These are phyloP conservation scores for Odontomachus brunneus DNA, from an alignment of 1,140 invertebrate genomes.

Conservation along the genomic window DNA sequence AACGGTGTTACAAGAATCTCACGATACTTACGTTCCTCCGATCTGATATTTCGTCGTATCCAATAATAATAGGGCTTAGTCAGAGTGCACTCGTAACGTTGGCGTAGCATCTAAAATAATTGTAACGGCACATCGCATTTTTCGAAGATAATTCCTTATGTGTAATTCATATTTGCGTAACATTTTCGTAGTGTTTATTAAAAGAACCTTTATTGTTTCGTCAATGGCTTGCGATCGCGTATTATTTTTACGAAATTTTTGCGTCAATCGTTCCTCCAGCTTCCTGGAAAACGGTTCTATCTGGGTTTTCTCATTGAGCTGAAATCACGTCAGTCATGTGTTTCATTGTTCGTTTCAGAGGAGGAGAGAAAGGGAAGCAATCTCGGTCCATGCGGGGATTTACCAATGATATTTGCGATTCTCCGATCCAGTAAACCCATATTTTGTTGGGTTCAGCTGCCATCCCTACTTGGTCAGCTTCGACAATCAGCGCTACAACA, in stretches of 20 bases:
- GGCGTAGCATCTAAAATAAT: constrained; percentile 71
- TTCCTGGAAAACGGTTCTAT: constrained; percentile 70
- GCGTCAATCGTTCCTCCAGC: constrained; percentile 64
- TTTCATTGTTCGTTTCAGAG: constrained; percentile 11
- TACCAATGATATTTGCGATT: constrained; percentile 79
- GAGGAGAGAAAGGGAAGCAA: background rate
- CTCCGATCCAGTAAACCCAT: constrained; percentile 80
- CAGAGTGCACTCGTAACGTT: constrained; percentile 63
- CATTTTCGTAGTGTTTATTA: constrained; percentile 36
- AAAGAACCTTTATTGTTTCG: constrained; percentile 69
- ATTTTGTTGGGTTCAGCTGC: constrained; percentile 64
- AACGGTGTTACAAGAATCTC: no score
- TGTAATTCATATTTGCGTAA: constrained; percentile 54
- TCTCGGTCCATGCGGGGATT: constrained; percentile 36
- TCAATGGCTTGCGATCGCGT: constrained; percentile 51
- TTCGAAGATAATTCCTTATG: constrained; percentile 34
- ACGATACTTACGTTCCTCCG: constrained; percentile 67
- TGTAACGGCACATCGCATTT: constrained; percentile 51
- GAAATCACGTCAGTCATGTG: constrained; percentile 47
- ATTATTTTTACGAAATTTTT: constrained; percentile 41
- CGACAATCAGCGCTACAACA: constrained; percentile 74
- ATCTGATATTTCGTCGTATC: constrained; percentile 55
- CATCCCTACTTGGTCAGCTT: constrained; percentile 78
- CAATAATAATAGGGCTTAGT: constrained; percentile 77
- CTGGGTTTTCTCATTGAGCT: constrained; percentile 69